These are phyloP conservation scores for Procambarus virginalis DNA, from an alignment of 1,140 invertebrate genomes.

Conservation along the genomic window DNA sequence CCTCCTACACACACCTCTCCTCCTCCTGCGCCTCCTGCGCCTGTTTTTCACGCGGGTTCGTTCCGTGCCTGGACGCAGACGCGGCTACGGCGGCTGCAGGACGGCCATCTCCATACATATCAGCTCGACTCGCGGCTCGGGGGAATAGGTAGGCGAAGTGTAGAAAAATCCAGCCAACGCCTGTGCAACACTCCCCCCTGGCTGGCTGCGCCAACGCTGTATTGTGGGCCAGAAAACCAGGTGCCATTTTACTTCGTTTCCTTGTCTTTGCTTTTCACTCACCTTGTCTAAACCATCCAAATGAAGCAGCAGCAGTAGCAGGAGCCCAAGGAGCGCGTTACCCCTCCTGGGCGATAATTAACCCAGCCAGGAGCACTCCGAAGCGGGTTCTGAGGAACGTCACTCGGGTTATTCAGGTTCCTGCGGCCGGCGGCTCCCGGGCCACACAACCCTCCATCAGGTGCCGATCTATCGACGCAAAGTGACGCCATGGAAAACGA, in stretches of 20 bases:
- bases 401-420: too few relatives aligned
- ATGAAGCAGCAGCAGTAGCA: slow-evolving; percentile 12
- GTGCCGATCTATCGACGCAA: slow-evolving; percentile 12
- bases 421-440: background rate
- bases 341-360: slow-evolving; percentile 11
- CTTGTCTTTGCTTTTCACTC: slow-evolving; percentile 66
- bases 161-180: background rate
- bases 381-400: background rate
- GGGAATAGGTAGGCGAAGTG: slow-evolving; percentile 11
- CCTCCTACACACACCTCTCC: background rate
- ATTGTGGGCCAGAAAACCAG: slow-evolving; percentile 61
- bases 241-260: slow-evolving; percentile 56
- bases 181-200: slow-evolving; percentile 23
- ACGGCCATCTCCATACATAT: too few relatives aligned
- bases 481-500: slow-evolving; percentile 31
- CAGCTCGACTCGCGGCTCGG: too few relatives aligned
- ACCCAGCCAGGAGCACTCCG: background rate
- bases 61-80: too few relatives aligned
- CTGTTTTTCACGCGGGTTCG: too few relatives aligned
- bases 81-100: background rate
- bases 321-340: background rate
- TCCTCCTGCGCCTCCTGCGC: background rate
- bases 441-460: background rate
- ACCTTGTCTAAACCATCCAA: slow-evolving; percentile 48
- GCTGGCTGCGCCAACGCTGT: slow-evolving; percentile 20